Conservation (phyloP, 1,140 invertebrate genomes). For the Macrocentrus cingulum region DNA sequence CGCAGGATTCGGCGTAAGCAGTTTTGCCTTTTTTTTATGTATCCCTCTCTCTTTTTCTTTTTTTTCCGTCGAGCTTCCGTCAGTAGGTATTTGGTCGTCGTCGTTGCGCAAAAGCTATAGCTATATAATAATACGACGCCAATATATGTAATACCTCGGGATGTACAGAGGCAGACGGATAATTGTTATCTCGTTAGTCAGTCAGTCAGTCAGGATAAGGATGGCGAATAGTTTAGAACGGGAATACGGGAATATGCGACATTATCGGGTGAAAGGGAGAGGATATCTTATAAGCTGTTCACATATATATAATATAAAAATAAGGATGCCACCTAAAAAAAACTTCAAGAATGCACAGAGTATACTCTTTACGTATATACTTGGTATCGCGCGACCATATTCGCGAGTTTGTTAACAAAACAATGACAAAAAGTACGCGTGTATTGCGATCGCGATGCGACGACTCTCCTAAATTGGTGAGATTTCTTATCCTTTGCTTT, state of each 20-base stretch:
- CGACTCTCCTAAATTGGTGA: neutral
- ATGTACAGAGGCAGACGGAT: too few relatives aligned
- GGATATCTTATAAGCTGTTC: constrained; percentile 16
- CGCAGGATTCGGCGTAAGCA: constrained; percentile 14
- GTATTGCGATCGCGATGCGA: neutral
- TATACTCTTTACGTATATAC: neutral
- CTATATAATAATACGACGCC: too few relatives aligned
- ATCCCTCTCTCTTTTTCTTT: neutral
- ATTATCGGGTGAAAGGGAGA: constrained; percentile 19
- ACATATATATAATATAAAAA: constrained; percentile 30
- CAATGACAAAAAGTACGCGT: neutral
- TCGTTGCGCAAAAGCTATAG: neutral
- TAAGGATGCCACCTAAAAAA: too few relatives aligned
- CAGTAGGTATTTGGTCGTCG: neutral
- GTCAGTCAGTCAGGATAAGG: too few relatives aligned
- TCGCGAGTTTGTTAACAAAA: neutral
- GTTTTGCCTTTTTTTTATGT: constrained; percentile 10
- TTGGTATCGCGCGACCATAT: neutral
- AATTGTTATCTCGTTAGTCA: too few relatives aligned
- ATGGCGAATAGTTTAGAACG: too few relatives aligned
- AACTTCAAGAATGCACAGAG: constrained; percentile 27
- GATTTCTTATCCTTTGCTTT: neutral
- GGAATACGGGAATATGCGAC: too few relatives aligned
- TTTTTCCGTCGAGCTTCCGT: neutral
- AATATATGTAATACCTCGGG: too few relatives aligned